Base-by-base conservation (phyloP, 2,113 vertebrate species). In the Poecilia latipinna region DNA sequence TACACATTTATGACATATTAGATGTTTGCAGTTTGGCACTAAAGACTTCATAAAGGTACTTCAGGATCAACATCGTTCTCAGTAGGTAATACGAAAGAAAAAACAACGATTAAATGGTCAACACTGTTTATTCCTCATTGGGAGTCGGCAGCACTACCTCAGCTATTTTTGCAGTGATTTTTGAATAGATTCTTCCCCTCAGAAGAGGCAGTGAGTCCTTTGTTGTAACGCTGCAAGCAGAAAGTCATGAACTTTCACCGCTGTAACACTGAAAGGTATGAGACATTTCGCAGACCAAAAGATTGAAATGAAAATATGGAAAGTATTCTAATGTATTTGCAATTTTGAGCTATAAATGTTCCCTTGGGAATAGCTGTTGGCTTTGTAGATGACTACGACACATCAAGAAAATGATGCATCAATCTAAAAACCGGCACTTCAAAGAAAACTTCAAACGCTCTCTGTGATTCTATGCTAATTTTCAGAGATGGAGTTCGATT, bases 181-280 rank as follows among this genome's bases (percentile, higher is more conserved):
- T 92, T 93, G 10, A 91, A 93, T 93, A 86, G 90, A 93, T 95
- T 93, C 86, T 90, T 92, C 78, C 84, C 87, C 77, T 89, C 90
- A 86, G 82, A 92, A 89, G 90, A 91, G 84, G 86, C 87, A 88
- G 72, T 67, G 89, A 90, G 69, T 90, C 80, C 90, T 92, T 88
- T 90, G 92, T 91, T 84, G 70, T 88, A 84, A 44, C 89, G 84
- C 80, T 90, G 88, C 79, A 76, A 82, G 79, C 77, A 32, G 60
- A 79, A 84, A 88, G 76, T 78, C 80, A 82, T 89, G 88, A 89
- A 85, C 92, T 81, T 93, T 92, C 93, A 89, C 39, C 87, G 92
- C 87, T 79, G 84, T 68, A 85, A 75, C 77, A 79, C 77, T 90
- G 86, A 83, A 89, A 89, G 87, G 75, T 48, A 48, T 74, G 85